Evolutionary conservation across 2,888 invertebrate species (phyloP).

Genomic region (Eupeodes luniger): DNA sequence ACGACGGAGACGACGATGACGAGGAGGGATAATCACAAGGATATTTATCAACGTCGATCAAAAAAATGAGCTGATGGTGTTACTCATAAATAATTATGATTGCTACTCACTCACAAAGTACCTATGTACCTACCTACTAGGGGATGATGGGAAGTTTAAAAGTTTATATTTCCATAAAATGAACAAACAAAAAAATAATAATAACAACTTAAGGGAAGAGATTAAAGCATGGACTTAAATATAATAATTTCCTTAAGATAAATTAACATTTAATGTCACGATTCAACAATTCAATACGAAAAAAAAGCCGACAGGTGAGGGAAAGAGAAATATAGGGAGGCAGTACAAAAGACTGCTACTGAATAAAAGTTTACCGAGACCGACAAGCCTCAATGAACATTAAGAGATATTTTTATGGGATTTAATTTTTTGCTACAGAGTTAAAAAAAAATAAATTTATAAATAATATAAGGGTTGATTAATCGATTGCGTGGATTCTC

Average conservation of each 20-base stretch:
- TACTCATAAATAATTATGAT: conserved; percentile 51
- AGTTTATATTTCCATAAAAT: background rate
- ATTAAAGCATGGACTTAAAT: conserved; percentile 7
- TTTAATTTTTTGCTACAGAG: too few species aligned
- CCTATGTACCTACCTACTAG: too few species aligned
- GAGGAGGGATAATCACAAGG: conserved; percentile 60
- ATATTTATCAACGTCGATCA: conserved; percentile 72
- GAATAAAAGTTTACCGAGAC: too few species aligned
- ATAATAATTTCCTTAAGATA: background rate
- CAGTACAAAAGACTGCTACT: too few species aligned
- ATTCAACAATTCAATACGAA: background rate
- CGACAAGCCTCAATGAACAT: too few species aligned
- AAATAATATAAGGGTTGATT: background rate
- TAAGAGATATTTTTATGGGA: too few species aligned
- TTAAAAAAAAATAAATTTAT: too few species aligned
- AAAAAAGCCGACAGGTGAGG: background rate
- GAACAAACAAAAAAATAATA: background rate
- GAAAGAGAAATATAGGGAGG: too few species aligned
- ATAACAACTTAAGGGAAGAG: background rate
- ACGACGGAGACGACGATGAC: too few species aligned
- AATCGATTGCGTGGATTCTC: background rate
- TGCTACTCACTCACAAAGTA: background rate
- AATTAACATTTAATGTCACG: conserved; percentile 12
- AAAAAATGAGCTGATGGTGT: conserved; percentile 29
- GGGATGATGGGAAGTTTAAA: background rate